Base-by-base conservation (phyloP, 2,113 vertebrate species). In the Actenoides lindsayi region DNA sequence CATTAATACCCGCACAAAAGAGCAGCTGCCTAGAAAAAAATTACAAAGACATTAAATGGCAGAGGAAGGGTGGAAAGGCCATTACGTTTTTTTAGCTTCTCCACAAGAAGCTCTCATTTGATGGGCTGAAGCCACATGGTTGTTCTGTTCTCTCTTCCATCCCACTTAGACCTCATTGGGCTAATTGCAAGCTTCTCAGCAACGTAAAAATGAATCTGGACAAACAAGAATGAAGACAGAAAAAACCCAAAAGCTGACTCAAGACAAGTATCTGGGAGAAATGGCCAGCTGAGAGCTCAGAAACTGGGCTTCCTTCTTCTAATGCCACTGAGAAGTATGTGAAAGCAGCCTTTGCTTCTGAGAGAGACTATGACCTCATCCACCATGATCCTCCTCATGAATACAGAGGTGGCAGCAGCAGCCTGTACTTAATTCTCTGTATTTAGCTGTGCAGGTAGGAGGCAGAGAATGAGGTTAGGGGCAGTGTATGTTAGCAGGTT, bases 371-470 rank as follows among this genome's bases (percentile, higher is more conserved):
- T 69, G 27, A 24, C 56, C 19, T 83, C 41, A 77, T 35, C 39
- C 18, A 27, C 60, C 18, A 70, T 46, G 35, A 57, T 83, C 23
- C 3, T 77, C 31, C 59, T 74, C 30, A 21, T 56, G 23, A 69
- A 33, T 14, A 13, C 7, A 27, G 41, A 42, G 20, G 13, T 0
- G 0, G 39, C 16, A 42, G 48, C 54, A 57, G 56, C 31, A 77
- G 12, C 17, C 77, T 15, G 57, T 65, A 39, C 8, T 8, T 84
- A 57, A 14, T 9, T 9, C 9, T 69, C 41, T 46, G 11, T 60
- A 68, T 79, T 86, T 76, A 35, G 19, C 54, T 83, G 27, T 90
- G 41, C 24, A 59, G 12, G 13, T 39, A n/a, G 33, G 57, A 89
- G 25, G 19, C 18, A 69, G 13, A 81, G 12, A 81, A 77, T 41